These are phyloP conservation scores for Agapornis roseicollis DNA, from an alignment of 2,113 vertebrate genomes.

Conservation along the genomic window DNA sequence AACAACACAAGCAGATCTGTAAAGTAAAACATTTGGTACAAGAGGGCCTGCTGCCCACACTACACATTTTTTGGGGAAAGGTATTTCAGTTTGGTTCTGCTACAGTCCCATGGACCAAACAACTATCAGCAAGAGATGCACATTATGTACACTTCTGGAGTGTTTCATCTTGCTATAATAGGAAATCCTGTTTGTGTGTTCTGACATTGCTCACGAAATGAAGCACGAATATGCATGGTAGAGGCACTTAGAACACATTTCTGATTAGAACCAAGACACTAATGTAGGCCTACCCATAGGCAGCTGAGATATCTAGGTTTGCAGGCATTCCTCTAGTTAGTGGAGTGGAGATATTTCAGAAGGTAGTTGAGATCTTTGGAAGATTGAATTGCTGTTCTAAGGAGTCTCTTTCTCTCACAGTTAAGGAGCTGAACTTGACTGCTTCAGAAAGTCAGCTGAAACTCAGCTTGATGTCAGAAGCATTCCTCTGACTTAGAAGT, in stretches of 20 bases:
- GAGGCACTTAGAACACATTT: background rate
- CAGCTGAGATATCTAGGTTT: background rate
- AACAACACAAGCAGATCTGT: background rate
- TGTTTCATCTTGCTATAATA: background rate
- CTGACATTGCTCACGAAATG: background rate
- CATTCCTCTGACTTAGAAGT: background rate
- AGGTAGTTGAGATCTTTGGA: background rate
- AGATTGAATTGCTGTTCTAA: background rate
- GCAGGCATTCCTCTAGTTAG: background rate
- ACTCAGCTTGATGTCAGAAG: background rate
- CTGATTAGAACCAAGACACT: background rate
- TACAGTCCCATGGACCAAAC: background rate
- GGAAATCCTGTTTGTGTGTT: background rate
- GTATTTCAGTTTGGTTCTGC: background rate
- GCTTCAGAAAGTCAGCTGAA: background rate
- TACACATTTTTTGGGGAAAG: rapidly evolving
- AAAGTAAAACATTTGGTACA: background rate
- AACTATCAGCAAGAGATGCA: background rate
- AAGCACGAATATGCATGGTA: background rate
- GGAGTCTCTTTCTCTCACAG: background rate
- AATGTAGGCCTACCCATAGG: background rate
- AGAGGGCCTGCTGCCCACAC: background rate
- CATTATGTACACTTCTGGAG: background rate
- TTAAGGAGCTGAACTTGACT: background rate
- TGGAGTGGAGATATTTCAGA: background rate